These are phyloP conservation scores for Percopsis omiscomaycus DNA, from an alignment of 2,797 vertebrate species.

Conservation along the genomic window DNA sequence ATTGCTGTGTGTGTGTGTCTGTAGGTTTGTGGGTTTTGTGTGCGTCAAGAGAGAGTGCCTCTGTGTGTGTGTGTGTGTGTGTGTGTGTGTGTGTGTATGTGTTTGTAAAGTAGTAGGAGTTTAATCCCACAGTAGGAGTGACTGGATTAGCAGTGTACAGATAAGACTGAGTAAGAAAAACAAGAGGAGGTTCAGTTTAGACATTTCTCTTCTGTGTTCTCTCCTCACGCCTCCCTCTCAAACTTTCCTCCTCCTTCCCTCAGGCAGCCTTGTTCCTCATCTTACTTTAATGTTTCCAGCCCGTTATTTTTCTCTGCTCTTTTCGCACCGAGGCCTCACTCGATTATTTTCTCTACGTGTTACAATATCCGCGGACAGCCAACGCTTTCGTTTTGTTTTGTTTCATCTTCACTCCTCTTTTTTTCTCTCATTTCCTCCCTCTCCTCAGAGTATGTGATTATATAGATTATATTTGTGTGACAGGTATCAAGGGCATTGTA, in stretches of 20 bases:
- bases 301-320: slow-evolving; percentile 25
- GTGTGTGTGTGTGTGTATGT: neutral
- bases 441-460: slow-evolving; percentile 55
- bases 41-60: neutral
- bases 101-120: slow-evolving; percentile 18
- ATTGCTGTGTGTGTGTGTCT: slow-evolving; percentile 2
- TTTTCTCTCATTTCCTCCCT: slow-evolving; percentile 40
- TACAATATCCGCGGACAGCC: slow-evolving; percentile 38
- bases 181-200: slow-evolving; percentile 23
- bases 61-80: neutral
- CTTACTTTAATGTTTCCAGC: slow-evolving; percentile 39
- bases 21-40: neutral
- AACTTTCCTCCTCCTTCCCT: neutral
- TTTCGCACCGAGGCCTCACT: slow-evolving; percentile 35
- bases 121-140: slow-evolving; percentile 37
- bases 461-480: slow-evolving; percentile 65
- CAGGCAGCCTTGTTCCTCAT: slow-evolving; percentile 29
- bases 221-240: slow-evolving; percentile 6
- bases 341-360: slow-evolving; percentile 29
- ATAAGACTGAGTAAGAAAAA: slow-evolving; percentile 43
- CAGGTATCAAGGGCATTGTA: slow-evolving; percentile 69
- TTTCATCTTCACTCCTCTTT: no score
- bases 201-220: slow-evolving; percentile 41
- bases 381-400: slow-evolving; percentile 1
- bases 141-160: slow-evolving; percentile 36